phyloP scores from a whole-genome alignment of 1,140 invertebrate genomes.

The Pseudomyrmex pallidus region DNA sequence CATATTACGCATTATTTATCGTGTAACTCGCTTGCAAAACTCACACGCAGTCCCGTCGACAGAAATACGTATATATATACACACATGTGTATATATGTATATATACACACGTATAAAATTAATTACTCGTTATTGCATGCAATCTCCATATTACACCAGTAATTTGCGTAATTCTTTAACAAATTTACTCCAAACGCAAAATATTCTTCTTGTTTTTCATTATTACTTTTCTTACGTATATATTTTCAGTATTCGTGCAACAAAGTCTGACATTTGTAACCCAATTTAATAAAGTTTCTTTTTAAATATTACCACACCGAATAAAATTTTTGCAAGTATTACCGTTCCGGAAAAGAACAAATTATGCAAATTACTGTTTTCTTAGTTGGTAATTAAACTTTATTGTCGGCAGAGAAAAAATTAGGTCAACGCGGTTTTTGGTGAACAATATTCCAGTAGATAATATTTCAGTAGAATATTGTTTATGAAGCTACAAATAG shows the following conservation, averaged over 20 bases:
- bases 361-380: conserved; percentile 34
- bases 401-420: conserved; percentile 21
- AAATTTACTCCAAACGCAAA: neutral
- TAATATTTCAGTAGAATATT: conserved; percentile 27
- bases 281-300: neutral
- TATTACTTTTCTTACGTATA: neutral
- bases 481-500: conserved; percentile 36
- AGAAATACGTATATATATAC: neutral
- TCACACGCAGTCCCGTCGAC: neutral
- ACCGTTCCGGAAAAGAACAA: neutral
- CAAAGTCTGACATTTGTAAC: no score
- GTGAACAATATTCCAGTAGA: conserved; percentile 40
- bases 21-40: neutral
- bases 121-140: conserved; percentile 30
- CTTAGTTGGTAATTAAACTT: conserved; percentile 43
- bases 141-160: conserved; percentile 7
- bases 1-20: conserved; percentile 35
- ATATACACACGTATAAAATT: neutral
- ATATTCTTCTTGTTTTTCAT: conserved; percentile 8
- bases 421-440: conserved; percentile 12
- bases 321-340: neutral
- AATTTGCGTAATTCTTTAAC: conserved; percentile 26
- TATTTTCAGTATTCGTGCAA: no score
- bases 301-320: neutral
- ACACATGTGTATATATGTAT: no score